Percentiles rank a stretch among this genome's conserved stretches.
Evolutionary conservation across 1,140 invertebrate species (phyloP).

Genomic region (Drosophila virilis): DNA sequence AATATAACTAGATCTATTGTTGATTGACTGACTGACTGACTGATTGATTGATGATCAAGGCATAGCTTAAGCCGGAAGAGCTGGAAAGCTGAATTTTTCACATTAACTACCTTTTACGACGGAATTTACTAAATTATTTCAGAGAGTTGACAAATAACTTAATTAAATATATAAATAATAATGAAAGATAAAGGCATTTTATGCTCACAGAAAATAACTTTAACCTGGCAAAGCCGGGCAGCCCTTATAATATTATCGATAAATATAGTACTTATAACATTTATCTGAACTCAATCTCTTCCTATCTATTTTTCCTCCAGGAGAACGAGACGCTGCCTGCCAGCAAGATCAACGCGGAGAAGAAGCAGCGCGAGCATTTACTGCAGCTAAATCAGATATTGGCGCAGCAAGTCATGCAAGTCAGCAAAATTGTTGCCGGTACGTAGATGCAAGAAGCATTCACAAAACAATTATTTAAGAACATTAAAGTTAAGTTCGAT

Average conservation of each 20-base stretch:
- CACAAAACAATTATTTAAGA: not conserved
- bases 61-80: too few species aligned
- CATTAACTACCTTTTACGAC: too few species aligned
- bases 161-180: too few species aligned
- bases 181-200: too few species aligned
- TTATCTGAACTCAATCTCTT: too few species aligned
- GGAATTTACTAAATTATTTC: too few species aligned
- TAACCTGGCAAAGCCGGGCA: too few species aligned
- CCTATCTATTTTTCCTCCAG: slow-evolving; percentile 24
- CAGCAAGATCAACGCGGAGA: slow-evolving; percentile 91
- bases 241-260: too few species aligned
- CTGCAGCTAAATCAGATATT: slow-evolving; percentile 95
- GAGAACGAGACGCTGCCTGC: slow-evolving; percentile 82
- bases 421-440: slow-evolving; percentile 97
- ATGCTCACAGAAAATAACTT: too few species aligned
- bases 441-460: slow-evolving; percentile 74
- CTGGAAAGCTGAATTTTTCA: too few species aligned
- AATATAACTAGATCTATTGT: not conserved
- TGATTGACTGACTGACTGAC: not conserved
- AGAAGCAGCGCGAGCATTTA: slow-evolving; percentile 93
- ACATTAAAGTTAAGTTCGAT: slow-evolving; percentile 46
- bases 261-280: too few species aligned
- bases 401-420: slow-evolving; percentile 96
- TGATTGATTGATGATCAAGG: not conserved
- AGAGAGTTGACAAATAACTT: too few species aligned